Base-by-base conservation (phyloP, 2,888 invertebrate genomes). In the Erebia ligea region DNA sequence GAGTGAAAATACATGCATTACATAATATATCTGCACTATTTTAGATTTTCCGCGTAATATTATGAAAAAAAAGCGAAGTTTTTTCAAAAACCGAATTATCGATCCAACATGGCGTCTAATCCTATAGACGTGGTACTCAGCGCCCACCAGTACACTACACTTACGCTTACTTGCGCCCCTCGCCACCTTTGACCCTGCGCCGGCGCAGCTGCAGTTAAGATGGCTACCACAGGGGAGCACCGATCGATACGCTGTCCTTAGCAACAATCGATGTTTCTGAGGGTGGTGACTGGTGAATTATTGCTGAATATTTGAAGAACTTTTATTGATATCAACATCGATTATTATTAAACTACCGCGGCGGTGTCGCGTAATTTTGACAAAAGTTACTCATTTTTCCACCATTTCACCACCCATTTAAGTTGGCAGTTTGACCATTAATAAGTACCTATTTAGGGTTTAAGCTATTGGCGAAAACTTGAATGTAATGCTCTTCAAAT, bases 161-260 rank as follows among this genome's bases (percentile, higher is more conserved):
- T 74, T 74, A 76, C 82, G 84, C 82, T 83, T 84, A 81, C 84
- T 84, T 86, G 82, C 85, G 77, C 82, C 82, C 81, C 81, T 78
- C 78, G 75, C 80, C 89, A 90, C 91, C 91, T 91, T 89, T 89
- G 91, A 89, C 91, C 90, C 88, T 79, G 89, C 91, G 90, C 86
- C 70, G 73, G 87, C 83, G 91, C 91, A 92, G 92, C 92, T 92
- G 92, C 89, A 80, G 78, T 79, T 81, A 90, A 89, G 90, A 89
- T 89, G 85, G 86, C 84, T 79, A 79, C 79, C 81, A 81, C 81
- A 82, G 86, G 88, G 89, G 90, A 79, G 86, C 83, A 85, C 82
- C 86, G 90, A 90, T 91, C 90, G 90, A 90, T 91, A 89, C 57
- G 59, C 48, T 58, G 50, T 67, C 67, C 67, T 67, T 50, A 67